Conservation (phyloP, 2,888 invertebrate genomes). For the Pycnomerus fuliginosus region DNA sequence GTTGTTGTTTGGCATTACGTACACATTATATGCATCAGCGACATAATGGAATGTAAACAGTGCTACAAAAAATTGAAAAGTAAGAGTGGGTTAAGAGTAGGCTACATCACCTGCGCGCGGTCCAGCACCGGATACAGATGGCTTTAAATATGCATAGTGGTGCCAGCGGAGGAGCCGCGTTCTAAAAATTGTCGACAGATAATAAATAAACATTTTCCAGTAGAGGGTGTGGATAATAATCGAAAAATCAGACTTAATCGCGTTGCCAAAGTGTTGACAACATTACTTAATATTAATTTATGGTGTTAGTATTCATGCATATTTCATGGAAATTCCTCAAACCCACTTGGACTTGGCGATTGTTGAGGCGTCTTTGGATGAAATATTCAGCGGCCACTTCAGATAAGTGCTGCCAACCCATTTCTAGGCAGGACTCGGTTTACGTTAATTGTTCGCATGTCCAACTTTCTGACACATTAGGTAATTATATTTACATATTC, state of each 20-base stretch:
- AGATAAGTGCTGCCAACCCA: slow-evolving; percentile 22
- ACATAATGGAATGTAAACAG: slow-evolving; percentile 15
- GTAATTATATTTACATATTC: slow-evolving; percentile 29
- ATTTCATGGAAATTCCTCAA: slow-evolving; percentile 32
- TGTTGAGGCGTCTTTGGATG: slow-evolving; percentile 28
- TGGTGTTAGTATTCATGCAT: slow-evolving; percentile 27
- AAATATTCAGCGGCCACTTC: slow-evolving; percentile 29
- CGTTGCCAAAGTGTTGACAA: slow-evolving; percentile 21
- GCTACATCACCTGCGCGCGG: slow-evolving; percentile 29
- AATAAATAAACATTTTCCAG: no score
- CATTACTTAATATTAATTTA: slow-evolving; percentile 29
- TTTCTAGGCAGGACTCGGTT: slow-evolving; percentile 15
- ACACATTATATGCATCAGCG: slow-evolving; percentile 15
- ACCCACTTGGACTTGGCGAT: slow-evolving; percentile 31
- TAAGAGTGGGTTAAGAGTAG: slow-evolving; percentile 26
- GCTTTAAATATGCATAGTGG: background rate
- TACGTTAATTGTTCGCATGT: slow-evolving; percentile 27
- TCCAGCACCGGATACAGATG: slow-evolving; percentile 35
- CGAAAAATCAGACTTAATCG: slow-evolving; percentile 8
- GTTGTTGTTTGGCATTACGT: no score
- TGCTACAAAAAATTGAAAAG: slow-evolving; percentile 20
- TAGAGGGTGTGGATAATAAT: slow-evolving; percentile 2
- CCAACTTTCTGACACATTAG: slow-evolving; percentile 26
- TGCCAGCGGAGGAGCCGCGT: background rate
- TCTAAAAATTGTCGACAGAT: background rate